Conservation (phyloP, 2,113 vertebrate species). For the Illadopsis cleaveri region DNA sequence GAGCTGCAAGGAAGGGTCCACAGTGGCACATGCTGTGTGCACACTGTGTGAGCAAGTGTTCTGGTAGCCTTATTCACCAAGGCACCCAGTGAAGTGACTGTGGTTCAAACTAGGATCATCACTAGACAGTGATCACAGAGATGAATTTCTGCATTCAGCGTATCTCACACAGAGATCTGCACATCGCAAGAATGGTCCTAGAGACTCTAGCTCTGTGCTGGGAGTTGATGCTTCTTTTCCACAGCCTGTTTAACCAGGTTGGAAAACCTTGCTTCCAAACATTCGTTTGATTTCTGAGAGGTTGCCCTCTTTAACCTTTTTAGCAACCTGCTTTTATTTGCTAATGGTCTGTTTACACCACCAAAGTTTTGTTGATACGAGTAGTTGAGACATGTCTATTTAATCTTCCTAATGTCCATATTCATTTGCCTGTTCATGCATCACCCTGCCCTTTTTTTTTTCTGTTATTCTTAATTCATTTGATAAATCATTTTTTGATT, state of each 20-base stretch:
- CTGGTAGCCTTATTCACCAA: not conserved
- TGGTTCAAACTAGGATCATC: not conserved
- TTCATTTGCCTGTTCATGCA: not conserved
- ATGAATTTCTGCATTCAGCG: not conserved
- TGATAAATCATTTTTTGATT: not conserved
- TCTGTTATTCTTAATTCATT: not conserved
- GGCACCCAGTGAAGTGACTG: not conserved
- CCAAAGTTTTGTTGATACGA: not conserved
- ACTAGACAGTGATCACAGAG: not conserved
- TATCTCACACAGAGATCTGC: not conserved
- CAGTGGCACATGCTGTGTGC: not conserved
- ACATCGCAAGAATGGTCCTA: not conserved
- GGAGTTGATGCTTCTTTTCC: not conserved
- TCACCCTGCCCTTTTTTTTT: not conserved
- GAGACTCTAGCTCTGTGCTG: not conserved
- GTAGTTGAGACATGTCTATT: not conserved
- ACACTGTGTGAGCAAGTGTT: not conserved
- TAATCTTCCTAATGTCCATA: not conserved
- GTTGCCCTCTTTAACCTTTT: not conserved
- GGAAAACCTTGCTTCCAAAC: not conserved
- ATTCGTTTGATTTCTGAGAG: not conserved
- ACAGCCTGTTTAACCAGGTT: not conserved
- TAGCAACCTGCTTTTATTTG: constrained; percentile 17
- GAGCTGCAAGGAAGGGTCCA: not conserved
- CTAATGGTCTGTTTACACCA: not conserved